Evolutionary conservation across 2,797 vertebrate species (phyloP).

Genomic region (Cygnus olor): DNA sequence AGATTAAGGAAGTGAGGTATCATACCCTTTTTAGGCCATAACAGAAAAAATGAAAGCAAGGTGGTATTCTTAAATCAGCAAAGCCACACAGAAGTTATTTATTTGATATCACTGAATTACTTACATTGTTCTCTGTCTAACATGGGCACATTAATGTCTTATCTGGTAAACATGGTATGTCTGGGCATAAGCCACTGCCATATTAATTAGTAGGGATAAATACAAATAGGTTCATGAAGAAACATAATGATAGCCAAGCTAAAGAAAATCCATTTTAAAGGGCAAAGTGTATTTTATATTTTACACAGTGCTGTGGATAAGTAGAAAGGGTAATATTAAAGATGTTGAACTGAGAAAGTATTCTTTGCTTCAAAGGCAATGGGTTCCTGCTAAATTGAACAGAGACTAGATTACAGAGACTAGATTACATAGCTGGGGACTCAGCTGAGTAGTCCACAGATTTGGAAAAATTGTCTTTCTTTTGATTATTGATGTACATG

Average conservation of each 20-base stretch:
- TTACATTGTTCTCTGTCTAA: not conserved
- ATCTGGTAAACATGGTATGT: not conserved
- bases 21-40: not conserved
- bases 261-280: slow-evolving; percentile 17
- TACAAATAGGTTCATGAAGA: not conserved
- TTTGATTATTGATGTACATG: slow-evolving; percentile 38
- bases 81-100: not conserved
- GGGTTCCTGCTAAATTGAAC: slow-evolving; percentile 3
- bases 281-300: not conserved
- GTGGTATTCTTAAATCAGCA: not conserved
- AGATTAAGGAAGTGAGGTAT: not conserved
- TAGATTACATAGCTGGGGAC: not conserved
- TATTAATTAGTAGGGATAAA: not conserved
- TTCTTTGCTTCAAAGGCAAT: slow-evolving; percentile 3
- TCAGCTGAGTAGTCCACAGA: slow-evolving; percentile 11
- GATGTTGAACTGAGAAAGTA: not conserved
- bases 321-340: not conserved
- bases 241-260: not conserved
- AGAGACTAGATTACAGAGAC: not conserved
- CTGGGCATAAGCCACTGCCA: not conserved
- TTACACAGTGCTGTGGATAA: not conserved
- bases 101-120: not conserved
- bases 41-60: not conserved
- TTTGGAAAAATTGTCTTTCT: slow-evolving; percentile 18
- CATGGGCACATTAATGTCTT: not conserved